phyloP scores from a whole-genome alignment of 2,888 invertebrate species.

The Drosophila niveifrons region DNA sequence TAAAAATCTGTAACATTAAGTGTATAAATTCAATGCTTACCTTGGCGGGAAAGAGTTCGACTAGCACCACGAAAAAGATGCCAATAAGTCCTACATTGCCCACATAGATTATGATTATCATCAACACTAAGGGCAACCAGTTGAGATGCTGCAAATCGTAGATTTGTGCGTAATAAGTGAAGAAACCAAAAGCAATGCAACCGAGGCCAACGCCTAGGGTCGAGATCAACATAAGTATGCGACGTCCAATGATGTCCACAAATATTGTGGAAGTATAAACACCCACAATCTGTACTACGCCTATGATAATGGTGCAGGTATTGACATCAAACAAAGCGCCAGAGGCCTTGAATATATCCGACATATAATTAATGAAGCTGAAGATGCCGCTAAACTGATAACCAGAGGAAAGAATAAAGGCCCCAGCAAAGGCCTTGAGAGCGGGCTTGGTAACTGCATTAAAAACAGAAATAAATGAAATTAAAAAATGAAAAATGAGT shows the following conservation, averaged over 20 bases:
- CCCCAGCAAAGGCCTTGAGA: conserved; percentile 69
- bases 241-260: conserved; percentile 82
- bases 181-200: conserved; percentile 74
- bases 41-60: conserved; percentile 83
- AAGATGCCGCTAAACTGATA: conserved; percentile 81
- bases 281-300: conserved; percentile 80
- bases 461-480: background rate
- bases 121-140: conserved; percentile 80
- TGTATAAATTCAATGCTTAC: conserved; percentile 45
- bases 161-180: conserved; percentile 59
- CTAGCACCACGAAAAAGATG: conserved; percentile 80
- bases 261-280: conserved; percentile 77
- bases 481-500: background rate
- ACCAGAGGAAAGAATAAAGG: conserved; percentile 66
- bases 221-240: conserved; percentile 80
- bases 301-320: conserved; percentile 81
- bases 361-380: conserved; percentile 83
- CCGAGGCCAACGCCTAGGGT: conserved; percentile 75
- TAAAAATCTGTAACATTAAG: background rate
- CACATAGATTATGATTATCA: conserved; percentile 79
- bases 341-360: conserved; percentile 79
- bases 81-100: conserved; percentile 81
- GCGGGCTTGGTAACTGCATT: conserved; percentile 72
- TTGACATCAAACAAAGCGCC: conserved; percentile 80
- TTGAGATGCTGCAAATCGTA: conserved; percentile 62